Evolutionary conservation across 2,113 vertebrate genomes (phyloP).

Genomic region (Otocyon megalotis): DNA sequence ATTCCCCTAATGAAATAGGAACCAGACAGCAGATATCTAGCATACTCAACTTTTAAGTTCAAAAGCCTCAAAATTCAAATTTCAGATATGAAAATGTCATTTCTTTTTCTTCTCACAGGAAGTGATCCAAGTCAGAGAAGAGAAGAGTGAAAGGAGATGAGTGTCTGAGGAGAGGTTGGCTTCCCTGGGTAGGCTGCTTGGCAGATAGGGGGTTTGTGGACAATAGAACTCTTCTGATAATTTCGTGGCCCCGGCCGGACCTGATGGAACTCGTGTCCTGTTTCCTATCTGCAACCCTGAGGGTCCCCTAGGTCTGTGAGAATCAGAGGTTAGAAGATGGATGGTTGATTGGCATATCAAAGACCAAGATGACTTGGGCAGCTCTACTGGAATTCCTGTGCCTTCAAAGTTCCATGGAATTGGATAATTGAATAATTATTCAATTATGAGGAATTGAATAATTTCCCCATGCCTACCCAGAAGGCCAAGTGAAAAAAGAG

Average conservation of each 20-base stretch:
- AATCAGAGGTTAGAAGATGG: background rate
- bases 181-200: background rate
- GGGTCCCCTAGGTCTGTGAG: background rate
- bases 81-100: background rate
- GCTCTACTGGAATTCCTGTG: background rate
- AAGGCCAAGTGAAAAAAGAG: background rate
- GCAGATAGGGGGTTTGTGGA: rapidly evolving
- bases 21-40: background rate
- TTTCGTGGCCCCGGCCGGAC: background rate
- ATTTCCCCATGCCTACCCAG: background rate
- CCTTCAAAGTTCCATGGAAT: background rate
- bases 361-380: background rate
- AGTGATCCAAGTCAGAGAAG: background rate
- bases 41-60: background rate
- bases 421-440: background rate
- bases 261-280: background rate
- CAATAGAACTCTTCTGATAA: background rate
- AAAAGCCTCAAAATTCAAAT: background rate
- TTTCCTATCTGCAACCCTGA: background rate
- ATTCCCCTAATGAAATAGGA: background rate
- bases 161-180: background rate
- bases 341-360: background rate
- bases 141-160: background rate
- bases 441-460: background rate
- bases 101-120: background rate